Base-by-base conservation (phyloP, 2,797 vertebrate species). In the Melanotaenia boesemani region DNA sequence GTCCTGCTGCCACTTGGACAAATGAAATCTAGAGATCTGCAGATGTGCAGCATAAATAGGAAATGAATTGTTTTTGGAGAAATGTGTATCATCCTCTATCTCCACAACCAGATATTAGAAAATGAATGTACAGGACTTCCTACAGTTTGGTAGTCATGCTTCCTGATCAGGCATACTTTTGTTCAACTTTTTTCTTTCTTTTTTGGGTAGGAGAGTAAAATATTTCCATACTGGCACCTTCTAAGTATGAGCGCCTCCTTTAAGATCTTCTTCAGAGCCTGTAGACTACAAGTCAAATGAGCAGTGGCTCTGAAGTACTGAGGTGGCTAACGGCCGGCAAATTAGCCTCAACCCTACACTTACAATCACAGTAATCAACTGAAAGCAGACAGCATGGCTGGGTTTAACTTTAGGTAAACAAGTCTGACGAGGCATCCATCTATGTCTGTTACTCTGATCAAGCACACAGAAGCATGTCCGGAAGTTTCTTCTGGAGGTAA, bases 391-490 rank as follows among this genome's bases (percentile, higher is more conserved):
- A 83, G 80, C 65, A 70, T 73, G 79, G 8, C 78, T 75, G 74
- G 39, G 22, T 64, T 72, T 57, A 75, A 72, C 67, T 80, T 73
- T 22, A 50, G 57, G 6, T 5, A 58, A 67, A 54, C 13, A 46
- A 44, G 61, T 30, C 67, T 16, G 50, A 18, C 30, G 41, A 16
- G 48, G 34, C 22, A n/a, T 66, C 59, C 57, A 63, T 67, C 44
- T 37, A 37, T 22, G 64, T 85, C 87, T 92, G 88, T 71, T 90
- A 75, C 72, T 83, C 74, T 54, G 63, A 77, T 91, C 79, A 84
- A 30, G 70, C 0, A 5, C 20, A 39, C 30, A 22, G 69, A 68
- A 26, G 32, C 46, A 65, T 15, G 11, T 74, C 63, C 57, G 50
- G 82, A 81, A 2, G 63, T 67, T 74, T 78, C 70, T 52, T 46